Evolutionary conservation across 2,797 vertebrate species (phyloP).

Genomic region (Melanotaenia nigrans): DNA sequence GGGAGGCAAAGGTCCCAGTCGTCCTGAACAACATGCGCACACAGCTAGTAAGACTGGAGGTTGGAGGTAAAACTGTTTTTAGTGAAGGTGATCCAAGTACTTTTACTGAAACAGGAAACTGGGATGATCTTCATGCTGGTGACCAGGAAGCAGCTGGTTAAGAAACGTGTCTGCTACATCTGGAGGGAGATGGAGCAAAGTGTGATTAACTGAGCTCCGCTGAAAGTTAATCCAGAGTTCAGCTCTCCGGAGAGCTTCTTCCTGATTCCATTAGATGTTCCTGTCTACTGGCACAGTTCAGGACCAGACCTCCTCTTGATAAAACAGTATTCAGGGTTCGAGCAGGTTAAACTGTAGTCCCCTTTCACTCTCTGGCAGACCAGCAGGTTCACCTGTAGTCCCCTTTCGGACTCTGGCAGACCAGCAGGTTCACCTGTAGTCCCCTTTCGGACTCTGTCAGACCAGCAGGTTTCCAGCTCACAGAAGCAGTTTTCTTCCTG

Average conservation of each 20-base stretch:
- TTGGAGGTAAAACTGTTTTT: not conserved
- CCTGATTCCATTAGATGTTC: not conserved
- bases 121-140: too few relatives aligned
- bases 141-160: too few relatives aligned
- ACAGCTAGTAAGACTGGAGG: not conserved
- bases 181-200: not conserved
- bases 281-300: not conserved
- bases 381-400: too few relatives aligned
- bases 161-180: not conserved
- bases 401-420: too few relatives aligned
- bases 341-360: too few relatives aligned
- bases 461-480: not conserved
- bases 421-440: too few relatives aligned
- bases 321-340: too few relatives aligned
- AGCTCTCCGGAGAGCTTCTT: not conserved
- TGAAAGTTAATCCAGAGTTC: not conserved
- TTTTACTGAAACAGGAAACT: not conserved
- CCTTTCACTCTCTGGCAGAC: too few relatives aligned
- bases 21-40: not conserved
- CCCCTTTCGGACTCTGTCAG: too few relatives aligned
- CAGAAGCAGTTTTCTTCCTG: too few relatives aligned
- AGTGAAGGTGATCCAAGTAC: not conserved
- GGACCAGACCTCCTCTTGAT: too few relatives aligned
- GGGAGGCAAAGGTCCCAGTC: too few relatives aligned
- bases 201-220: not conserved